phyloP scores from a whole-genome alignment of 2,113 vertebrate genomes.

The Pedionomus torquatus region DNA sequence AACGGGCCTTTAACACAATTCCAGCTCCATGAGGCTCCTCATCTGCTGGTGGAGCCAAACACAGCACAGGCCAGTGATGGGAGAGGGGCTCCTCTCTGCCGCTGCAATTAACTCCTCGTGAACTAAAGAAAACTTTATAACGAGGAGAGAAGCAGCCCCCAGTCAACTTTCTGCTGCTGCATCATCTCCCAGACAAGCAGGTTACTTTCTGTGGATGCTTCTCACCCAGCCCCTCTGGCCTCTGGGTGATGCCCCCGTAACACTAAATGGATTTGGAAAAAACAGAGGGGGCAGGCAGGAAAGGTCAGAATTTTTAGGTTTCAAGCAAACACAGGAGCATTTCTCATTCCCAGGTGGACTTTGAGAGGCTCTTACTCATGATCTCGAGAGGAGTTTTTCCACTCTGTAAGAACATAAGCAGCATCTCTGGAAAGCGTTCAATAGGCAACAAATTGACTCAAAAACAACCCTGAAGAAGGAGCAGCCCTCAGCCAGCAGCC shows the following conservation, averaged over 20 bases:
- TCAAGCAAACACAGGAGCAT: background rate
- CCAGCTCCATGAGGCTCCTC: background rate
- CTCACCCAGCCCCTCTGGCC: background rate
- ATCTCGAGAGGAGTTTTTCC: background rate
- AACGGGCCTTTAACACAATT: background rate
- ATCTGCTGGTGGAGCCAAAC: background rate
- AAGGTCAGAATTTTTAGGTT: background rate
- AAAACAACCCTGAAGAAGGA: background rate
- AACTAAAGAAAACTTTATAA: background rate
- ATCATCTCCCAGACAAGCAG: background rate
- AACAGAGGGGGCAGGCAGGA: background rate
- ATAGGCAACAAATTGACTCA: accelerated
- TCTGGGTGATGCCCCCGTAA: background rate
- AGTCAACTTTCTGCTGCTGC: background rate
- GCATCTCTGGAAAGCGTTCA: background rate
- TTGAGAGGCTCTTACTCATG: background rate
- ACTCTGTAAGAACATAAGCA: accelerated
- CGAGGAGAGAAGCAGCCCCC: background rate
- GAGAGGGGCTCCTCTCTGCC: background rate
- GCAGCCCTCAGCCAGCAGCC: background rate
- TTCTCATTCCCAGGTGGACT: background rate
- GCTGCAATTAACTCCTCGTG: background rate
- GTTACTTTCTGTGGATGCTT: background rate
- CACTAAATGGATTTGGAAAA: background rate
- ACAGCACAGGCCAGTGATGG: background rate